phyloP scores from a whole-genome alignment of 2,888 invertebrate species.

The Hofmannophila pseudospretella region DNA sequence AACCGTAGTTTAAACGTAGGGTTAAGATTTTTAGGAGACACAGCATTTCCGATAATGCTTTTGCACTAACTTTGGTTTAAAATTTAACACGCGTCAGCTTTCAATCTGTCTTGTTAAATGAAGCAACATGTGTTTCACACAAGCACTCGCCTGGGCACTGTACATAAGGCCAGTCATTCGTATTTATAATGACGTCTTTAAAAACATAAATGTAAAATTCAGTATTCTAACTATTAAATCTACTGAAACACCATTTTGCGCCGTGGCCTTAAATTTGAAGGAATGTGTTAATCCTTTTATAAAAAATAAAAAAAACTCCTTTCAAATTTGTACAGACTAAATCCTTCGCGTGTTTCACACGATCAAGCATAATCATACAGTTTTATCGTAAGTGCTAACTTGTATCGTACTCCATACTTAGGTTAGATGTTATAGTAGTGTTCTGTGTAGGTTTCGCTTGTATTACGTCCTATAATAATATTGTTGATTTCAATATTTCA shows the following conservation, averaged over 20 bases:
- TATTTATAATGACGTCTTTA: slow-evolving; percentile 44
- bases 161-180: slow-evolving; percentile 62
- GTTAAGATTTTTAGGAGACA: slow-evolving; percentile 28
- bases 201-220: slow-evolving; percentile 48
- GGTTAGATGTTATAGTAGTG: slow-evolving; percentile 64
- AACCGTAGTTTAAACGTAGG: slow-evolving; percentile 44
- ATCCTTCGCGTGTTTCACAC: slow-evolving; percentile 40
- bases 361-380: slow-evolving; percentile 44
- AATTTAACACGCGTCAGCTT: slow-evolving; percentile 16
- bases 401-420: slow-evolving; percentile 52
- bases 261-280: slow-evolving; percentile 76
- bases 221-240: slow-evolving; percentile 64
- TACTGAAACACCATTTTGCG: slow-evolving; percentile 77
- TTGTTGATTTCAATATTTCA: slow-evolving; percentile 62
- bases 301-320: slow-evolving; percentile 43
- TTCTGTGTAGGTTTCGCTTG: slow-evolving; percentile 60
- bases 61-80: slow-evolving; percentile 23
- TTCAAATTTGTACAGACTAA: slow-evolving; percentile 55
- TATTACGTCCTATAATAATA: slow-evolving; percentile 56
- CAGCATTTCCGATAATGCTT: slow-evolving; percentile 23
- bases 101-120: slow-evolving; percentile 8
- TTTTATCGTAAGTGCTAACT: slow-evolving; percentile 54
- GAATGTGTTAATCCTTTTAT: slow-evolving; percentile 68
- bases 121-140: slow-evolving; percentile 15
- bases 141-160: slow-evolving; percentile 39